Conservation (phyloP, 2,797 vertebrate genomes). For the Hyperoplus lanceolatus region DNA sequence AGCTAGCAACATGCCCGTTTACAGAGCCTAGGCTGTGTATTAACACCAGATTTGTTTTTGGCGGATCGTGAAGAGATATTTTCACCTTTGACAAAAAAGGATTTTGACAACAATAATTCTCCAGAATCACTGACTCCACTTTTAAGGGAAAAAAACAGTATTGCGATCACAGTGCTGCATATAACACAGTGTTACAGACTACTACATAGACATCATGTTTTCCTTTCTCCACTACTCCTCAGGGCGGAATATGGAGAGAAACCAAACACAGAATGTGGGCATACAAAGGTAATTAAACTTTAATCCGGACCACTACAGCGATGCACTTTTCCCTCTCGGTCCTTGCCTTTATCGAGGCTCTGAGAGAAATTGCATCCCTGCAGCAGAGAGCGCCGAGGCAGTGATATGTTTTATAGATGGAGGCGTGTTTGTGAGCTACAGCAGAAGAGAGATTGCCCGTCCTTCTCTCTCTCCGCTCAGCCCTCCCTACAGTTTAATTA, state of each 20-base stretch:
- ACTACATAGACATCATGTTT: not conserved
- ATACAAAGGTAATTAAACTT: slow-evolving; percentile 21
- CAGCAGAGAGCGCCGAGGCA: slow-evolving; percentile 6
- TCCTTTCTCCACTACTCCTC: not conserved
- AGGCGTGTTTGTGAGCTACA: slow-evolving; percentile 31
- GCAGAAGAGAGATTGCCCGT: not conserved
- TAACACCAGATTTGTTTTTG: too few species aligned
- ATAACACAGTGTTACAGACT: not conserved
- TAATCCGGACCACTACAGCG: slow-evolving; percentile 19
- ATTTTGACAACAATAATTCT: too few species aligned
- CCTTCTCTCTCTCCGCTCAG: slow-evolving; percentile 6
- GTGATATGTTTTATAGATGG: slow-evolving; percentile 36
- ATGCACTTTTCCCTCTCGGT: slow-evolving; percentile 14
- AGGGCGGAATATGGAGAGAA: slow-evolving; percentile 12
- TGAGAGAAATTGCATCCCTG: slow-evolving; percentile 19
- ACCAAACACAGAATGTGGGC: not conserved
- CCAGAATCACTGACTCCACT: not conserved
- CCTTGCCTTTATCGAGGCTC: slow-evolving; percentile 23
- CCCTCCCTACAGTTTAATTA: slow-evolving; percentile 67
- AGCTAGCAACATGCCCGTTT: too few species aligned
- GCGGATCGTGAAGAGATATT: too few species aligned
- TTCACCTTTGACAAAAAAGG: too few species aligned
- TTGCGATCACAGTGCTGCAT: not conserved
- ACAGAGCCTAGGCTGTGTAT: too few species aligned
- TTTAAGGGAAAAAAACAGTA: not conserved